phyloP scores from a whole-genome alignment of 2,797 vertebrate genomes.

The Ambastaia sidthimunki region DNA sequence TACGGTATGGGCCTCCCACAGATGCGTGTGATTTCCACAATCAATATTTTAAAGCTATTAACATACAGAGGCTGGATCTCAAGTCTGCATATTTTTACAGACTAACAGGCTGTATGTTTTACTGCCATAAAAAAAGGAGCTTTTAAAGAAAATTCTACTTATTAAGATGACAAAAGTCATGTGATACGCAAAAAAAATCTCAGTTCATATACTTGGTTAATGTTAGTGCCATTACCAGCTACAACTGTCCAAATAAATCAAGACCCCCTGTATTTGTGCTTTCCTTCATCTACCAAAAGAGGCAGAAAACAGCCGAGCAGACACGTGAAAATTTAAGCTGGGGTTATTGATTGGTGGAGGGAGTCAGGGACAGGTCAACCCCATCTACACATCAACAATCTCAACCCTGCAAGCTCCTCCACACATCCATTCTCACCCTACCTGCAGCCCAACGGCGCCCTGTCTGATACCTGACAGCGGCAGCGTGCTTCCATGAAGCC shows the following conservation, averaged over 20 bases:
- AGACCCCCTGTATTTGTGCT: constrained; percentile 58
- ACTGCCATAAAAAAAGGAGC: too few relatives aligned
- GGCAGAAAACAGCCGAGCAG: constrained; percentile 68
- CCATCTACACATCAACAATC: constrained; percentile 78
- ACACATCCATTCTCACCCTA: constrained; percentile 72
- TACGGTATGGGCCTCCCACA: constrained; percentile 47
- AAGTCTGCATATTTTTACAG: background rate
- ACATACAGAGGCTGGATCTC: constrained; percentile 24
- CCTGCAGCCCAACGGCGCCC: constrained; percentile 65
- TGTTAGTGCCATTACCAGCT: constrained; percentile 30
- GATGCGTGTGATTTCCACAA: constrained; percentile 44
- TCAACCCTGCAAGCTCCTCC: constrained; percentile 69
- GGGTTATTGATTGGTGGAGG: constrained; percentile 77
- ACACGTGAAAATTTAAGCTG: constrained; percentile 82
- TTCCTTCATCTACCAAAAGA: constrained; percentile 63
- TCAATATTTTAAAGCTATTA: constrained; percentile 43
- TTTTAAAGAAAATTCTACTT: background rate
- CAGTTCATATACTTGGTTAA: background rate
- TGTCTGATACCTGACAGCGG: constrained; percentile 38
- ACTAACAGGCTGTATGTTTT: background rate
- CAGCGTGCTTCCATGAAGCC: constrained; percentile 44
- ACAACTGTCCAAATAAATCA: constrained; percentile 36
- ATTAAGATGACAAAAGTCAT: background rate
- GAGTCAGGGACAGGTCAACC: constrained; percentile 76
- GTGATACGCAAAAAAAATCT: too few relatives aligned